A percentile compares a stretch with the other conserved stretches of the same genome.
These are phyloP conservation scores for Caerostris extrusa DNA, from an alignment of 1,140 invertebrate species.

Conservation along the genomic window DNA sequence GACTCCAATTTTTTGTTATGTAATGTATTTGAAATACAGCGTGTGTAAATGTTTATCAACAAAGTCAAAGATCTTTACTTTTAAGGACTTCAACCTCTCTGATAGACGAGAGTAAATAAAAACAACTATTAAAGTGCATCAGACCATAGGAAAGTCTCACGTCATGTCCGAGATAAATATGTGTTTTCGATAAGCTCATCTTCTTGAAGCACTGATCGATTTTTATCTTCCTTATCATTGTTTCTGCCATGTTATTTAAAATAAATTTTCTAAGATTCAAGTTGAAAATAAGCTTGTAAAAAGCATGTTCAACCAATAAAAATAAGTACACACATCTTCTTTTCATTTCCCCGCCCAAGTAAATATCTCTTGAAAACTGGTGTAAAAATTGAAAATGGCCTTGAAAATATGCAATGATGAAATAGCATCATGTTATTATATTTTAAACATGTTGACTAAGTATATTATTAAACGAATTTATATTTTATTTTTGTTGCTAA, in stretches of 20 bases:
- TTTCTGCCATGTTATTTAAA: neutral
- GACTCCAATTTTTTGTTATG: neutral
- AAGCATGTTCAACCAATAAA: neutral
- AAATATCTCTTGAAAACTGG: neutral
- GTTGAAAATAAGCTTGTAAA: neutral
- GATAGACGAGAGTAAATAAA: neutral
- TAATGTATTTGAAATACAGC: neutral
- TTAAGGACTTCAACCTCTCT: conserved; percentile 37
- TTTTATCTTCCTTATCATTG: neutral
- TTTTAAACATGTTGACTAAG: too few relatives aligned
- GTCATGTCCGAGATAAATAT: neutral
- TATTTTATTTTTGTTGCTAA: neutral
- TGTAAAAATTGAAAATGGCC: neutral
- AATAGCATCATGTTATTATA: too few relatives aligned
- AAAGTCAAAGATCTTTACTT: conserved; percentile 42
- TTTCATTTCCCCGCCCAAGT: neutral
- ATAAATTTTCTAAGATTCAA: neutral
- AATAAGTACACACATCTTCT: neutral
- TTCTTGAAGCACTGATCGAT: neutral
- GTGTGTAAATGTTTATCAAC: neutral
- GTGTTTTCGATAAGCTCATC: neutral
- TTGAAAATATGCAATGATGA: too few relatives aligned
- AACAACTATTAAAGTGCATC: neutral
- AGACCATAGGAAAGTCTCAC: neutral
- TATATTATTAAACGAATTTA: neutral